Percentiles rank a stretch among this genome's conserved stretches.
phyloP scores from a whole-genome alignment of 2,888 invertebrate genomes.

The Idaea biselata region DNA sequence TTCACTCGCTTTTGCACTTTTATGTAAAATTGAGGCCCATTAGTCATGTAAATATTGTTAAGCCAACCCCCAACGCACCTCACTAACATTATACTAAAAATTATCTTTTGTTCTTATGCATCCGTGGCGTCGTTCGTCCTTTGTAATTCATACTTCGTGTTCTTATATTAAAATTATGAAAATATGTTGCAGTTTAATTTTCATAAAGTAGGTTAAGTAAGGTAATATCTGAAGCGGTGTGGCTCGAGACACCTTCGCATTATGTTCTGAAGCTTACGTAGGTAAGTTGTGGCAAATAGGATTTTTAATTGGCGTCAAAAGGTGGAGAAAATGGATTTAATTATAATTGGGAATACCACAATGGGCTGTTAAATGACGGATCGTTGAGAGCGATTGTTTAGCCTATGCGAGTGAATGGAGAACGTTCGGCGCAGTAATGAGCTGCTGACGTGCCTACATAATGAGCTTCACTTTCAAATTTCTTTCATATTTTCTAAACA shows the following conservation, averaged over 20 bases:
- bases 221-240: slow-evolving; percentile 7
- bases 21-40: slow-evolving; percentile 71
- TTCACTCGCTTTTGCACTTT: slow-evolving; percentile 75
- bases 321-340: slow-evolving; percentile 51
- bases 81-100: slow-evolving; percentile 36
- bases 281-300: slow-evolving; percentile 19
- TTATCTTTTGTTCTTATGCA: slow-evolving; percentile 40
- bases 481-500: slow-evolving; percentile 29
- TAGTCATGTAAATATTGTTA: slow-evolving; percentile 77
- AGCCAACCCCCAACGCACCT: slow-evolving; percentile 52
- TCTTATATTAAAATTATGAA: slow-evolving; percentile 12
- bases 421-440: slow-evolving; percentile 62
- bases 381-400: slow-evolving; percentile 57
- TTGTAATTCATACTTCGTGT: slow-evolving; percentile 17
- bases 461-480: slow-evolving; percentile 47
- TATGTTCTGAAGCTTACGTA: not conserved
- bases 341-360: slow-evolving; percentile 62
- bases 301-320: slow-evolving; percentile 45
- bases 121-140: slow-evolving; percentile 13
- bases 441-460: slow-evolving; percentile 52
- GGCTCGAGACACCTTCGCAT: slow-evolving; percentile 6
- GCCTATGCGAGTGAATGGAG: slow-evolving; percentile 59
- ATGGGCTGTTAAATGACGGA: slow-evolving; percentile 61
- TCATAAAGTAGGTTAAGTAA: slow-evolving; percentile 6
- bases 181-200: slow-evolving; percentile 8